A percentile compares a stretch with the other conserved stretches of the same genome.
Conservation (phyloP, 1,140 invertebrate species). For the Megalopta genalis region DNA sequence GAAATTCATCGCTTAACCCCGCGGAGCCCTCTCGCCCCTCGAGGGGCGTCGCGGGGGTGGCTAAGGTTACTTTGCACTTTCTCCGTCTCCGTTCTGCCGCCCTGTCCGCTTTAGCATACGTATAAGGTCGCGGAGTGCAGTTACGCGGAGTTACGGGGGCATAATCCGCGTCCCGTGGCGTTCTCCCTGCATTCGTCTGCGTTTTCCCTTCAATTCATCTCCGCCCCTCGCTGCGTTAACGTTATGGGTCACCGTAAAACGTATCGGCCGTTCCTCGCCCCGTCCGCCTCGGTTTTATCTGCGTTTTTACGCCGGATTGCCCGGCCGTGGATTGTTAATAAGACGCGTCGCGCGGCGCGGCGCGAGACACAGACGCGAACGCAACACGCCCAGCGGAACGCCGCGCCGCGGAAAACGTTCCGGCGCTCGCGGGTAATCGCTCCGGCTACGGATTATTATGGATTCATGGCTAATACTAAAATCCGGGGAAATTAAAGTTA, state of each 20-base stretch:
- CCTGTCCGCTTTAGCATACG: conserved; percentile 60
- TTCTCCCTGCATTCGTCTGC: conserved; percentile 21
- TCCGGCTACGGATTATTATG: not conserved
- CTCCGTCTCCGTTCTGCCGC: conserved; percentile 34
- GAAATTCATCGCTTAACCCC: conserved; percentile 57
- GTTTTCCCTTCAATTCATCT: conserved; percentile 51
- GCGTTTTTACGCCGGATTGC: conserved; percentile 16
- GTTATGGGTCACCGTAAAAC: conserved; percentile 69
- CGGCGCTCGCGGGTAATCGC: too few species aligned
- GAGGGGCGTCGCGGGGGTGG: not conserved
- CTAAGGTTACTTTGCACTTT: conserved; percentile 39
- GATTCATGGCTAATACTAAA: not conserved
- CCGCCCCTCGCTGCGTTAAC: conserved; percentile 48
- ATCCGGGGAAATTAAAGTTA: too few species aligned
- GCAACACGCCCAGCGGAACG: too few species aligned
- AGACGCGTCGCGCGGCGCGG: not conserved
- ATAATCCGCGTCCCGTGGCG: conserved; percentile 56
- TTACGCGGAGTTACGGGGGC: conserved; percentile 64
- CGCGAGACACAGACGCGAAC: too few species aligned
- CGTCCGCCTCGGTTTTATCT: conserved; percentile 41
- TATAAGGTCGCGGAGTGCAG: conserved; percentile 54
- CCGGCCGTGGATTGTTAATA: not conserved
- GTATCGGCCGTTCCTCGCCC: conserved; percentile 64
- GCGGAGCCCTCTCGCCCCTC: not conserved
- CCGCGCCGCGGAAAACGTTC: too few species aligned